Conservation (phyloP, 2,888 invertebrate genomes). For the Phaonia tiefii region DNA sequence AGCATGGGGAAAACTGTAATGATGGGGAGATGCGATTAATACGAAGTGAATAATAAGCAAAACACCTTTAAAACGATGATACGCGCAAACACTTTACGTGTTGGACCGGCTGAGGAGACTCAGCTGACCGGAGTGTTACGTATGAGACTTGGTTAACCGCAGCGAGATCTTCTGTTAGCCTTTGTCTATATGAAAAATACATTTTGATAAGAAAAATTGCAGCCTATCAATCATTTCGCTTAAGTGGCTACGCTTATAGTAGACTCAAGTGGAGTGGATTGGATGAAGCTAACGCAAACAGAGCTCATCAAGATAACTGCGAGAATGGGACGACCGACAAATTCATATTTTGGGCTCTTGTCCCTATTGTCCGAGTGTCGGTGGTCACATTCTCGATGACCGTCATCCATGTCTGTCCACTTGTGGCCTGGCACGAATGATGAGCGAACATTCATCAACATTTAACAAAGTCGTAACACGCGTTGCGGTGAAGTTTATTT, state of each 20-base stretch:
- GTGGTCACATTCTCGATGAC: not conserved
- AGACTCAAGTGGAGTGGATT: too few relatives aligned
- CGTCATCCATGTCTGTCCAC: not conserved
- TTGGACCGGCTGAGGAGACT: too few relatives aligned
- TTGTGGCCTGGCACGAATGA: not conserved
- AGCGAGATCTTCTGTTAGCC: constrained; percentile 3
- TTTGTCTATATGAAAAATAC: constrained; percentile 44
- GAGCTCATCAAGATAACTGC: not conserved
- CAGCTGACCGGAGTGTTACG: constrained; percentile 45
- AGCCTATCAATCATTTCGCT: constrained; percentile 67
- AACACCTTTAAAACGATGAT: constrained; percentile 55
- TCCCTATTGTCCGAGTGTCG: not conserved
- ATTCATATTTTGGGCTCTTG: constrained; percentile 24
- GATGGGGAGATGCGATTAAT: constrained; percentile 41
- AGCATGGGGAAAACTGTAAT: constrained; percentile 42
- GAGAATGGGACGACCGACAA: too few relatives aligned
- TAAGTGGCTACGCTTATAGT: constrained; percentile 65
- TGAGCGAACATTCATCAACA: constrained; percentile 57
- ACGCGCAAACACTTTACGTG: constrained; percentile 5
- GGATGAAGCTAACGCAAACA: not conserved
- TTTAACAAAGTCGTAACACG: constrained; percentile 55
- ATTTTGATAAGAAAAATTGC: constrained; percentile 69
- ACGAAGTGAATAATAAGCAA: constrained; percentile 53
- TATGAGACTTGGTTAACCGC: constrained; percentile 10
- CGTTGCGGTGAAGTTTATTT: constrained; percentile 47